Evolutionary conservation across 1,140 invertebrate species (phyloP).

Genomic region (Lysiphlebus fabarum): DNA sequence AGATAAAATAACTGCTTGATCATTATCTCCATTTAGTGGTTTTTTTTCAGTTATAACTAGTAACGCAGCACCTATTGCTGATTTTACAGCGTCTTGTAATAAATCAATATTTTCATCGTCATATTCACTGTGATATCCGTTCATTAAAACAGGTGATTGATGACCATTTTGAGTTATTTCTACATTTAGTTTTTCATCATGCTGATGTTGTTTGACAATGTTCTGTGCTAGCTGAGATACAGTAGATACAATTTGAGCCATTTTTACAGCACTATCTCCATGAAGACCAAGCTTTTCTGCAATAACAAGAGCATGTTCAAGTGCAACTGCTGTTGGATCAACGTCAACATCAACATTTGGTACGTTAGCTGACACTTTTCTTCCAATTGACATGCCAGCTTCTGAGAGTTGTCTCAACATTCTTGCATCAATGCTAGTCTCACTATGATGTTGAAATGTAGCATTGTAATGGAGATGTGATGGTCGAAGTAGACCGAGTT

Average conservation of each 20-base stretch:
- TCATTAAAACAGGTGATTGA: slow-evolving; percentile 32
- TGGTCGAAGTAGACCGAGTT: slow-evolving; percentile 62
- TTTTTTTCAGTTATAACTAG: slow-evolving; percentile 53
- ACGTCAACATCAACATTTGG: slow-evolving; percentile 63
- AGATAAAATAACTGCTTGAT: slow-evolving; percentile 58
- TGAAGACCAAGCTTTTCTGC: slow-evolving; percentile 51
- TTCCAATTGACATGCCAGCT: slow-evolving; percentile 68
- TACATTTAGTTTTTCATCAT: slow-evolving; percentile 27
- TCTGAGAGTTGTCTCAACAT: slow-evolving; percentile 68
- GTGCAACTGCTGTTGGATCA: slow-evolving; percentile 55
- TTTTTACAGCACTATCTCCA: slow-evolving; percentile 47
- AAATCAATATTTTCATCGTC: slow-evolving; percentile 44
- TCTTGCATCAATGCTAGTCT: slow-evolving; percentile 64
- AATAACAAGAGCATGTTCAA: slow-evolving; percentile 49
- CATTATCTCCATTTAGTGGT: slow-evolving; percentile 41
- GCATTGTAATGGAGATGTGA: slow-evolving; percentile 54
- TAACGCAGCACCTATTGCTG: slow-evolving; percentile 57
- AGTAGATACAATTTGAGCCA: slow-evolving; percentile 51
- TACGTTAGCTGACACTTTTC: slow-evolving; percentile 61
- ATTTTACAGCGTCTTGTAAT: slow-evolving; percentile 57
- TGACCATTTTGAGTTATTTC: slow-evolving; percentile 37
- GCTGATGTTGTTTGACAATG: slow-evolving; percentile 37
- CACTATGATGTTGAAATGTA: slow-evolving; percentile 57
- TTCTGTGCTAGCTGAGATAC: slow-evolving; percentile 49
- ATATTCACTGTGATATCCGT: slow-evolving; percentile 33